Evolutionary conservation across 1,140 invertebrate species (phyloP), one percentile per base, ranked within the genome.

Genomic region (Drosophila novamexicana): DNA sequence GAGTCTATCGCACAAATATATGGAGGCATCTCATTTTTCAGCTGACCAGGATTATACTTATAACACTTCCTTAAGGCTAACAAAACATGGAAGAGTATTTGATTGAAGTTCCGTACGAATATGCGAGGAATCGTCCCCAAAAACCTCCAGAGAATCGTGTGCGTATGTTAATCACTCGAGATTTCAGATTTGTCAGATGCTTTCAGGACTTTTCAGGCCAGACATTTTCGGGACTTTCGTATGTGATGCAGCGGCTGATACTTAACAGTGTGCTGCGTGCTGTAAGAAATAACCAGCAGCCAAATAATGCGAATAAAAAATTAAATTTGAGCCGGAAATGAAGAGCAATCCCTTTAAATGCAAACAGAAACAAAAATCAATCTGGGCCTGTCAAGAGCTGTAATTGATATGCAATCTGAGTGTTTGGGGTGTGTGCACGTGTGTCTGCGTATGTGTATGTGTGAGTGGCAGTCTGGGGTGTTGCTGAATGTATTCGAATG

Each of bases 301-400:
- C 6, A 40, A 12, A 6, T 22, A 9, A 39, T 56, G 53, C 1
- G 40, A 56, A 37, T 47, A 32, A 36, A 44, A 47, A 45, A 59
- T 36, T 59, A 32, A 44, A 59, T 47, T 59, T 18, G 32, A 36
- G 57, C 57, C 42, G 57, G 57, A 59, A 47, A 54, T 61, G 32
- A 29, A 47, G 57, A 9, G 6, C 58, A 32, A 36, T 58, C 36
- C 37, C 50, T 44, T 61, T 62, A 50, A 68, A 68, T 40, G 65
- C 75, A 69, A 69, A 79, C 49, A 62, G 64, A 72, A 79, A 76
- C 50, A 67, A 70, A 76, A 79, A 76, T 79, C 76, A 79, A 79
- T 79, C 76, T 65, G 45, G 47, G 34, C 58, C 68, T 67, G 62
- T 75, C 57, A 50, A 44, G 66, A 34, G 58, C 56, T 62, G 78